These are phyloP conservation scores for Passer montanus DNA, from an alignment of 2,113 vertebrate species.

Conservation along the genomic window DNA sequence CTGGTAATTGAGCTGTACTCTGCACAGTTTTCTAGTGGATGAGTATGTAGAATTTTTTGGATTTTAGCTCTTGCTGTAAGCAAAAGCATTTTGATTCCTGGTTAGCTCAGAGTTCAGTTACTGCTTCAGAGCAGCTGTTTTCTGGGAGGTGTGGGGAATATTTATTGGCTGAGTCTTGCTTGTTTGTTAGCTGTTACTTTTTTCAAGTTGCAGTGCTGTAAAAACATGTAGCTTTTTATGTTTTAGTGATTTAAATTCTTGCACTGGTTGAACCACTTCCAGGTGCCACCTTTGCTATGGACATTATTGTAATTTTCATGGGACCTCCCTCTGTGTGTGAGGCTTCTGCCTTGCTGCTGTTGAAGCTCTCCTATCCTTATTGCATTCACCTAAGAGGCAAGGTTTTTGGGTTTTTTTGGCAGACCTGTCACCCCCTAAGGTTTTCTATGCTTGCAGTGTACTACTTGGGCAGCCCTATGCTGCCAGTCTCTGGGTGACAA, in stretches of 20 bases:
- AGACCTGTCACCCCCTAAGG: background rate
- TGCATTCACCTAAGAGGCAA: background rate
- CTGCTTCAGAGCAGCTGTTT: background rate
- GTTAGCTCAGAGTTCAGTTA: background rate
- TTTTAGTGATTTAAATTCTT: background rate
- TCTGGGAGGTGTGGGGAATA: background rate
- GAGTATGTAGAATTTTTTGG: background rate
- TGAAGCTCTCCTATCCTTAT: background rate
- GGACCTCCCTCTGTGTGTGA: background rate
- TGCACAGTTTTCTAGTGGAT: background rate
- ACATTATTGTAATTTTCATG: background rate
- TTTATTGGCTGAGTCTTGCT: background rate
- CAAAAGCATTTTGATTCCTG: background rate
- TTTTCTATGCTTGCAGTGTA: background rate
- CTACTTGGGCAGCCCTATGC: background rate
- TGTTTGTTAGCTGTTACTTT: background rate
- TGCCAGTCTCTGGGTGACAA: background rate
- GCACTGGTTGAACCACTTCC: background rate
- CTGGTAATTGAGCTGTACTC: background rate
- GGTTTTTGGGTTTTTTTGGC: background rate
- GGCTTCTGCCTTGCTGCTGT: background rate
- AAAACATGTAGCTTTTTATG: background rate
- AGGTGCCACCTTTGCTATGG: background rate
- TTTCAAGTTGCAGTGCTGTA: background rate
- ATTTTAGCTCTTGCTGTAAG: background rate